These are phyloP conservation scores for Rafetus swinhoei DNA, from an alignment of 2,113 vertebrate species.

Conservation along the genomic window DNA sequence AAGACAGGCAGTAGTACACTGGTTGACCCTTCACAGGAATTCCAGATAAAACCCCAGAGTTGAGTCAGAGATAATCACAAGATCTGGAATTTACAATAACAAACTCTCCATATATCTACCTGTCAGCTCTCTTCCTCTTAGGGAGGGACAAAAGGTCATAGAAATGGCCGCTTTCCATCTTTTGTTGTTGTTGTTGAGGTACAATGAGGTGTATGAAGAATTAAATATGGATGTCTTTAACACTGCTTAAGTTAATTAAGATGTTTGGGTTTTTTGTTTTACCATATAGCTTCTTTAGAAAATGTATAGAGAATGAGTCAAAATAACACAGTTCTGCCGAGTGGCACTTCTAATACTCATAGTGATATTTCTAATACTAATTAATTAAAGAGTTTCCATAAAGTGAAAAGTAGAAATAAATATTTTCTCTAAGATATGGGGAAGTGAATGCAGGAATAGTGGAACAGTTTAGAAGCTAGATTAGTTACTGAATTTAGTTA, in stretches of 20 bases:
- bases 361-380: neutral
- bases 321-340: neutral
- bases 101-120: slow-evolving; percentile 98
- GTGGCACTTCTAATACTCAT: neutral
- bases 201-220: slow-evolving; percentile 74
- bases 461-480: neutral
- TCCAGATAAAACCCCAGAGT: slow-evolving; percentile 96
- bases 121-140: slow-evolving; percentile 95
- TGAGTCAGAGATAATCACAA: slow-evolving; percentile 97
- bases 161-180: slow-evolving; percentile 90
- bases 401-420: neutral
- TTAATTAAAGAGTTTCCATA: neutral
- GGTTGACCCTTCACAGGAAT: slow-evolving; percentile 92
- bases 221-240: slow-evolving; percentile 71
- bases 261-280: neutral
- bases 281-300: neutral
- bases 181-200: slow-evolving; percentile 66
- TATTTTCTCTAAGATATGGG: neutral
- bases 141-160: slow-evolving; percentile 90
- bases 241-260: neutral
- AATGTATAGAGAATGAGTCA: neutral
- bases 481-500: neutral
- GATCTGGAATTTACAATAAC: slow-evolving; percentile 99
- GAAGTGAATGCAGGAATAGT: neutral
- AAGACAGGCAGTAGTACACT: slow-evolving; percentile 81